Evolutionary conservation across 53 echinoderm and acorn worm genomes (phyloP), one percentile per base, ranked within the genome.

Genomic region (Antedon mediterranea): DNA sequence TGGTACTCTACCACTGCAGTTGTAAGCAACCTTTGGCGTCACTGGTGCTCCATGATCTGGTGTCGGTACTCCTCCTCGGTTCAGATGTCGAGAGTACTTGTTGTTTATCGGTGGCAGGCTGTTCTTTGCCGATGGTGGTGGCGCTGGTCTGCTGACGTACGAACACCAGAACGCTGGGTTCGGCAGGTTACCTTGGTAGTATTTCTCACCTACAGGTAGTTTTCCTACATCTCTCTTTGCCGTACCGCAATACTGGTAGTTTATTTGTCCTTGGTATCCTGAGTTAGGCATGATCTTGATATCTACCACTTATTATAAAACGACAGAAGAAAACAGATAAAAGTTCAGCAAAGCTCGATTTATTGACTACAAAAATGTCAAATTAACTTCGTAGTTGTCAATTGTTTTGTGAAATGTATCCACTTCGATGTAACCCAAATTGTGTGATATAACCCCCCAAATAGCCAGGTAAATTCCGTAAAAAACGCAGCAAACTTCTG

Each of bases 261-360:
- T 97, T 82, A 97, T 97, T 70, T 89, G 89, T 29, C 92, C 91
- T 75, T 97, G 97, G 79, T 85, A 97, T n/a, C 97, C 97, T 37
- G 92, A 97, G 85, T 97, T 97, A 28, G 97, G 97, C 97, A 97
- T 95, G 81, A 71, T 88, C 85, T 30, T 33, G 57, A 2, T 57
- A 3, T 8, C 20, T 57, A 11, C 11, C 23, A 11, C 2, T 57
- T 57, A 11, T 23, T 57, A 18, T 57, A 23, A 8, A 41, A 41
- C 5, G 5, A 57, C 57, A 57, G 57, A 57, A 57, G 5, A 13
- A 41, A 41, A 41, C 13, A 41, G 5, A n/a, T 41, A 41, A 7
- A 41, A 7, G 5, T 41, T 41, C 41, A 7, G 41, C n/a, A n/a
- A n/a, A n/a, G n/a, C n/a, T n/a, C n/a, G n/a, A n/a, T n/a, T n/a